phyloP scores from a whole-genome alignment of 2,797 vertebrate genomes.

The Heterohyrax brucei region DNA sequence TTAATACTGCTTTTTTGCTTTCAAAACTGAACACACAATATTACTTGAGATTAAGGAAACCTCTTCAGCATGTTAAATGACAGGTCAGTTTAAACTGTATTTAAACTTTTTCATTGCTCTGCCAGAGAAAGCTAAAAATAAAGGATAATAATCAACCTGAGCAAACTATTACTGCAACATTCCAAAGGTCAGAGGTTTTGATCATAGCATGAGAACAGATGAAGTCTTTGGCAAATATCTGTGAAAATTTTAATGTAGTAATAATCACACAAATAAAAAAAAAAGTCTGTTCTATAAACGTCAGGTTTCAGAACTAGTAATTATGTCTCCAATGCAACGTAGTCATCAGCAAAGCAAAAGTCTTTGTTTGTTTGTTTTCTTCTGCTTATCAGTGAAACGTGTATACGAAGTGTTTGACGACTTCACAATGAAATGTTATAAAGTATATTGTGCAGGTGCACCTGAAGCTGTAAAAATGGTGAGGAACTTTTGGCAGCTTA shows the following conservation, averaged over 20 bases:
- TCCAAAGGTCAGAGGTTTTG: background rate
- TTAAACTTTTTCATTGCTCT: background rate
- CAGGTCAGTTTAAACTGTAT: background rate
- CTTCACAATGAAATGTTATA: conserved; percentile 70
- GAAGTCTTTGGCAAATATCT: background rate
- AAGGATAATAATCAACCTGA: background rate
- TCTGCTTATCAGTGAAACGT: conserved; percentile 53
- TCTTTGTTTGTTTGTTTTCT: conserved; percentile 75
- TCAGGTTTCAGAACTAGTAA: background rate
- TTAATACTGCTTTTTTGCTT: background rate
- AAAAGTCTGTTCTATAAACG: conserved; percentile 64
- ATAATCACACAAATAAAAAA: conserved; percentile 57
- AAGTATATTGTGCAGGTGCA: conserved; percentile 40
- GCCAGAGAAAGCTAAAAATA: background rate
- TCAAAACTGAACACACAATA: background rate
- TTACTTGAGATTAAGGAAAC: conserved; percentile 1
- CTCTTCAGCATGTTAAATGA: background rate
- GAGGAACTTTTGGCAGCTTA: conserved; percentile 71
- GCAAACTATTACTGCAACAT: background rate
- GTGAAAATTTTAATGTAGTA: conserved; percentile 33
- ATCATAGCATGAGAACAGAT: background rate
- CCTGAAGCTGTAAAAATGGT: conserved; percentile 63
- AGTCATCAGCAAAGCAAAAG: conserved; percentile 80
- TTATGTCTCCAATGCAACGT: conserved; percentile 85
- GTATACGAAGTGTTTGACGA: conserved; percentile 51